Percentiles rank a stretch among this genome's conserved stretches.
Conservation (phyloP, 2,113 vertebrate genomes). For the Hemiscyllium ocellatum region DNA sequence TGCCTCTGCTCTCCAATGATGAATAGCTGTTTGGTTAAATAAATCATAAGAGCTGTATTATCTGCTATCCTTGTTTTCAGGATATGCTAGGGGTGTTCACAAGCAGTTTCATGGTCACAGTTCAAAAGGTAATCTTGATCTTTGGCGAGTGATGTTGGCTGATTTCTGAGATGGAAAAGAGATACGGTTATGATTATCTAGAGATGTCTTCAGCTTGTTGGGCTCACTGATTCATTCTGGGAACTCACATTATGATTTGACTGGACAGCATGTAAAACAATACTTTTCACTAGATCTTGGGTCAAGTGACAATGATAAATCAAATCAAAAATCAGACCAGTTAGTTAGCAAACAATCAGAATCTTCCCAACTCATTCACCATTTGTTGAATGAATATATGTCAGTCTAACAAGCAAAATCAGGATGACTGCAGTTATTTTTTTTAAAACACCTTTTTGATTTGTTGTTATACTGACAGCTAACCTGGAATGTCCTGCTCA, state of each 20-base stretch:
- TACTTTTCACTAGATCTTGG: too few relatives aligned
- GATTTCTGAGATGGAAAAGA: background rate
- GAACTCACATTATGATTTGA: background rate
- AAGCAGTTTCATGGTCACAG: background rate
- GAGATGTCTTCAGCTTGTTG: background rate
- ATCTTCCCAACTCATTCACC: background rate
- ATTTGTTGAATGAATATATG: background rate
- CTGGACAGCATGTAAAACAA: too few relatives aligned
- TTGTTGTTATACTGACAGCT: background rate
- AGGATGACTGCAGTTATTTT: too few relatives aligned
- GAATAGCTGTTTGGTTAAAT: background rate
- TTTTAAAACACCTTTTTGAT: background rate
- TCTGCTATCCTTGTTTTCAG: background rate
- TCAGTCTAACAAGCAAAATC: background rate
- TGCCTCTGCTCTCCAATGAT: background rate
- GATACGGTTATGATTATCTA: background rate
- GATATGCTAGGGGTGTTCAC: background rate
- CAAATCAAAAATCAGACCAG: background rate
- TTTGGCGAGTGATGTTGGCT: background rate
- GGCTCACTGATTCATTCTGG: background rate
- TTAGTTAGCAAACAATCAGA: background rate
- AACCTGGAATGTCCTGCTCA: background rate
- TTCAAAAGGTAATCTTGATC: background rate
- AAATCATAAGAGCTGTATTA: background rate
- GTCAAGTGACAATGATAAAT: too few relatives aligned